Base-by-base conservation (phyloP, 1,140 invertebrate genomes). In the Lucilia cuprina region DNA sequence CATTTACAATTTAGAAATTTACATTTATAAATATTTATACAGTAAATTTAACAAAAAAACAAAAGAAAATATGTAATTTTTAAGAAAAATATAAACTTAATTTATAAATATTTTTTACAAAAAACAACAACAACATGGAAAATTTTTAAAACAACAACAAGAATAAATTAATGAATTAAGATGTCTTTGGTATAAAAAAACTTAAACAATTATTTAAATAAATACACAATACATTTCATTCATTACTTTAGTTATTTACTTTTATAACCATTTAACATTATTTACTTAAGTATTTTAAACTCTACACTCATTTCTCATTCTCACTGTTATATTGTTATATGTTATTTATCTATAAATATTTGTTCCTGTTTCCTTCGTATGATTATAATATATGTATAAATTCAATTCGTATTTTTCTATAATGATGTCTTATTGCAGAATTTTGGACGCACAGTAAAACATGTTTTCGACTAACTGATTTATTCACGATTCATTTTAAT, bases 81-180 rank as follows among this genome's bases (percentile, higher is more conserved):
- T 80, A 80, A 80, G 77, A 34, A 34, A 14, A 83, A 82, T 12
- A 83, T 70, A 83, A 86, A 80, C 78, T 86, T 86, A 86, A 86
- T 84, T 84, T 86, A 86, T 86, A 86, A 86, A 85, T 84, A 83
- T 80, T 80, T 80, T 80, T 80, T 80, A 80, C 77, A 80, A 80
- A 80, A 77, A 75, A 34, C 2, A 70, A 34, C 0, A 49, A 49
- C 74, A 80, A 21, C 41, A 19, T 41, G 5, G 41, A 41, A 41
- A 80, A 80, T 17, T 0, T 49, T 49, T 5, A 80, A 25, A 17
- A 78, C 17, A 78, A n/a, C 13, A 78, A 80, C 5, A 12, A 25
- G 49, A 80, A 12, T 19, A n/a, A n/a, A 70, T 19, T 5, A 55
- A 55, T 55, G 17, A 55, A 17, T 1, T 55, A 55, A 12, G 17